Percentiles rank a stretch among this genome's conserved stretches.
These are phyloP conservation scores for Sciurus vulgaris DNA, from an alignment of 2,797 vertebrate genomes.

Conservation along the genomic window DNA sequence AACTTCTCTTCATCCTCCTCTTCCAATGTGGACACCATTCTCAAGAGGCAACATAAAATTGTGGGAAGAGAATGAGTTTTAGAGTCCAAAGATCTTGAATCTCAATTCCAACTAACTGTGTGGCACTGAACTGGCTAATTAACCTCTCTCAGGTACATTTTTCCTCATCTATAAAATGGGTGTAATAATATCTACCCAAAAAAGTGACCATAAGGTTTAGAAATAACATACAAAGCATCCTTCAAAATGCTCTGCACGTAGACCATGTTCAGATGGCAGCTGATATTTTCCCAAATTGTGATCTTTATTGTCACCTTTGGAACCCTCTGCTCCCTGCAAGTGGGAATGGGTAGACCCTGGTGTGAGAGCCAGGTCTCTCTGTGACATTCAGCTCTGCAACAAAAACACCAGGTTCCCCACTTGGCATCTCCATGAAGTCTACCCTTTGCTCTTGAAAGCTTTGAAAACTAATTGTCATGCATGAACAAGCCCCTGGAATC, in stretches of 20 bases:
- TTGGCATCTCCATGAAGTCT: background rate
- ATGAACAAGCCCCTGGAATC: conserved; percentile 65
- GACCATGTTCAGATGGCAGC: background rate
- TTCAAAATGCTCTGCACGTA: background rate
- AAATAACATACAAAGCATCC: background rate
- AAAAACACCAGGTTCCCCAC: background rate
- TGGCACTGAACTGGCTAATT: background rate
- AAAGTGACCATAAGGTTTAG: background rate
- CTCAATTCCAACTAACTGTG: background rate
- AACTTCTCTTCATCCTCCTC: background rate
- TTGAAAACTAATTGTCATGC: conserved; percentile 42
- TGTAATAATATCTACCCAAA: background rate
- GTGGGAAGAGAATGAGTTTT: conserved; percentile 73
- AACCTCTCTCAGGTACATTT: background rate
- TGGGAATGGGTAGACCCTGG: background rate
- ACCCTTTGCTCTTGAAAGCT: background rate
- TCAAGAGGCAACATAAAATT: background rate
- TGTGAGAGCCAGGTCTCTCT: background rate
- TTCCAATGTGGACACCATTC: background rate
- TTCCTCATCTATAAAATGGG: background rate
- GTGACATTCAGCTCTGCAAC: background rate
- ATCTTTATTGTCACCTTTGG: rapidly evolving
- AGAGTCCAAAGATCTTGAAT: background rate
- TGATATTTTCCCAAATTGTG: background rate
- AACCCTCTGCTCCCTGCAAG: background rate